These are phyloP conservation scores for Phalacrocorax carbo DNA, from an alignment of 2,113 vertebrate genomes.

Conservation along the genomic window DNA sequence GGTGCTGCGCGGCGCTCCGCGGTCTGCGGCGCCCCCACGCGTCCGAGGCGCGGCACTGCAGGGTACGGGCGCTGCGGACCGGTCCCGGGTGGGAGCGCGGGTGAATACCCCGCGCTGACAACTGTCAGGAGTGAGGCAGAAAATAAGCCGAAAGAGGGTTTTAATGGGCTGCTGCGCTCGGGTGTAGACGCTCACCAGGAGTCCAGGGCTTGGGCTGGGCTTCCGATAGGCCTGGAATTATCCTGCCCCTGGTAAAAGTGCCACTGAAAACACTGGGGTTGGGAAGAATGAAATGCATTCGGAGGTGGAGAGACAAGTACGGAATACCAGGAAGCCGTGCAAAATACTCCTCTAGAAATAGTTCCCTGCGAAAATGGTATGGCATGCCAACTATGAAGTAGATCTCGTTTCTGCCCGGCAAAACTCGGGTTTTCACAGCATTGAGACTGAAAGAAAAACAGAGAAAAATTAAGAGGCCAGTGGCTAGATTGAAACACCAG, in stretches of 20 bases:
- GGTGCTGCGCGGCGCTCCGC: neutral
- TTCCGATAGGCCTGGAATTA: neutral
- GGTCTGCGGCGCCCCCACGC: constrained; percentile 73
- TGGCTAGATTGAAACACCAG: rapidly evolving
- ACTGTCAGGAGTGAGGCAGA: neutral
- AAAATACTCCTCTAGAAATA: neutral
- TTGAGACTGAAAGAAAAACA: neutral
- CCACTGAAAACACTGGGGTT: rapidly evolving
- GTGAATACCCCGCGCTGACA: neutral
- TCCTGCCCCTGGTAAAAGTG: neutral
- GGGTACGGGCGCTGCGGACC: neutral
- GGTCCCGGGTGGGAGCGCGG: neutral
- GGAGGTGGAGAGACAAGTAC: rapidly evolving
- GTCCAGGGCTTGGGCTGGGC: neutral
- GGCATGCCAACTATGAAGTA: rapidly evolving
- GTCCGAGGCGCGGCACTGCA: neutral
- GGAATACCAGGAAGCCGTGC: neutral
- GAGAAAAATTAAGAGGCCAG: neutral
- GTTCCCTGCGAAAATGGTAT: neutral
- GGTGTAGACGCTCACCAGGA: neutral
- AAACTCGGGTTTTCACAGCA: neutral
- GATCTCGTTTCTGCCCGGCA: neutral
- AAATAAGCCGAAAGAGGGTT: neutral
- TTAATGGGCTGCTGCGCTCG: rapidly evolving
- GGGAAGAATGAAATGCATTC: rapidly evolving